Conservation (phyloP, 2,797 vertebrate genomes). For the Bryconaethiops microstoma region DNA sequence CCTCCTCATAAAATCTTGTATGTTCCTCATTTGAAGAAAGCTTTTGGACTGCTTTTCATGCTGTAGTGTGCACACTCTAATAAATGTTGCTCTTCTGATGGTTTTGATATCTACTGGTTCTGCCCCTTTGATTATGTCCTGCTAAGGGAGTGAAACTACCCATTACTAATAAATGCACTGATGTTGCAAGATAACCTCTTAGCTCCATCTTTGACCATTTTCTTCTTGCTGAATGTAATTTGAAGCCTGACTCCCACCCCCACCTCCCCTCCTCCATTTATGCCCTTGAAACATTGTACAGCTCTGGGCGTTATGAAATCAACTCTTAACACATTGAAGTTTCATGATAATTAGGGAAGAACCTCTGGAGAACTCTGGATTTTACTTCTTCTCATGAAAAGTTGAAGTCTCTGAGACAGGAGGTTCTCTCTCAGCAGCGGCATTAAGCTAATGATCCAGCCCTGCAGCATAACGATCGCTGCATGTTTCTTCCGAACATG, state of each 20-base stretch:
- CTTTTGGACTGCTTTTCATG: neutral
- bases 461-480: slow-evolving; percentile 35
- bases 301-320: slow-evolving; percentile 3
- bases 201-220: neutral
- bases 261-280: neutral
- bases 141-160: neutral
- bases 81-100: neutral
- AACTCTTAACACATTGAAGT: slow-evolving; percentile 11
- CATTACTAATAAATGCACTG: neutral
- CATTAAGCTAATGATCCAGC: slow-evolving; percentile 25
- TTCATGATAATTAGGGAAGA: slow-evolving; percentile 29
- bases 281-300: slow-evolving; percentile 1
- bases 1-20: neutral
- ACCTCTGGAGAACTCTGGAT: neutral
- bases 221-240: neutral
- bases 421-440: slow-evolving; percentile 30
- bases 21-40: neutral
- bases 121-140: neutral
- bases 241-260: neutral
- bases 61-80: neutral
- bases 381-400: slow-evolving; percentile 2
- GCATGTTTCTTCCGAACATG: slow-evolving; percentile 18
- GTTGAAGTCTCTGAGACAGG: slow-evolving; percentile 28
- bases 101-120: neutral
- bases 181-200: slow-evolving; percentile 1